Evolutionary conservation across 2,113 vertebrate genomes (phyloP).

Genomic region (Psilopogon haemacephalus): DNA sequence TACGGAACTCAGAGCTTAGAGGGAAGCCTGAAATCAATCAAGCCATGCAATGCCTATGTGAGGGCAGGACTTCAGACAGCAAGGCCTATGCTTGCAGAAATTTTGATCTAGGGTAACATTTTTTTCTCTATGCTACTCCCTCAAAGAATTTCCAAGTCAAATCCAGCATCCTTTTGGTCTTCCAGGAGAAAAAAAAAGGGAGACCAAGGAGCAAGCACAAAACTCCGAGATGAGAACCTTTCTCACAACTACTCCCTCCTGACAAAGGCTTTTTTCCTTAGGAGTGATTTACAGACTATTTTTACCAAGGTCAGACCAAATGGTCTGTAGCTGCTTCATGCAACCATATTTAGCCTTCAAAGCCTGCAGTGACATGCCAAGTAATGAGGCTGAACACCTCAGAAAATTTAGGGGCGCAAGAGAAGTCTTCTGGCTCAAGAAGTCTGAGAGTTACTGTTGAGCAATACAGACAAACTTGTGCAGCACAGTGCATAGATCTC

Average conservation of each 20-base stretch:
- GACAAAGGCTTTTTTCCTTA: background rate
- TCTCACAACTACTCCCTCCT: background rate
- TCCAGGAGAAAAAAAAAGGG: background rate
- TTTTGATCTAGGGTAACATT: background rate
- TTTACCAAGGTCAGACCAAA: background rate
- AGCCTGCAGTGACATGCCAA: background rate
- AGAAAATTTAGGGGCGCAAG: background rate
- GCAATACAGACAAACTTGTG: background rate
- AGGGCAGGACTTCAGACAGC: background rate
- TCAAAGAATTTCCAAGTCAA: background rate
- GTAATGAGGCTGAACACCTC: background rate
- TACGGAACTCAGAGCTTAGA: background rate
- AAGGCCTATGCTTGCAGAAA: background rate
- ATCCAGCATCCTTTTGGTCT: background rate
- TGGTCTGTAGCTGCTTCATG: background rate
- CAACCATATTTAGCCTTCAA: background rate
- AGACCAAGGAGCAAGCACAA: background rate
- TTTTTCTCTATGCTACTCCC: background rate
- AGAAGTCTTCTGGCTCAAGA: background rate
- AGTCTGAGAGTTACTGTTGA: background rate
- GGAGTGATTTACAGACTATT: background rate
- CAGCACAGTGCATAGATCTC: background rate
- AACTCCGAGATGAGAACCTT: background rate
- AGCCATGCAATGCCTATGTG: fast-evolving
- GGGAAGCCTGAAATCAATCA: background rate